These are phyloP conservation scores for Synanthedon tipuliformis DNA, from an alignment of 2,888 invertebrate genomes.

Conservation along the genomic window DNA sequence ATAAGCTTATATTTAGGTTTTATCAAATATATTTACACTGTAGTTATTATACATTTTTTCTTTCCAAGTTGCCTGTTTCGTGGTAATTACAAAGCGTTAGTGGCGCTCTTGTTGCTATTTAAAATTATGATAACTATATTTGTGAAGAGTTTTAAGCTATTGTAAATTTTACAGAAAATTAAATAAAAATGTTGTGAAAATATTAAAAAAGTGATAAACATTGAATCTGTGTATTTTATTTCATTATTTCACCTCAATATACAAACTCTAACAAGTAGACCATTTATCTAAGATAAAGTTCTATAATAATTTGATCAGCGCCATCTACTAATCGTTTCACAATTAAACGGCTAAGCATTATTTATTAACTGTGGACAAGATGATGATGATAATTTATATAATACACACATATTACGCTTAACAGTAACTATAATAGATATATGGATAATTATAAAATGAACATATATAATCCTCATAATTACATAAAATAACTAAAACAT, in stretches of 20 bases:
- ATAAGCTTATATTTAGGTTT: slow-evolving; percentile 54
- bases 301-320: no score
- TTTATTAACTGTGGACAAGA: no score
- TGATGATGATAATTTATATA: no score
- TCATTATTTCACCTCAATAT: background rate
- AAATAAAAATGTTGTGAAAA: slow-evolving; percentile 69
- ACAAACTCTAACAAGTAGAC: no score
- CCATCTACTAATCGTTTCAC: no score
- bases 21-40: slow-evolving; percentile 49
- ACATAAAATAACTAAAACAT: no score
- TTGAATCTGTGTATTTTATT: slow-evolving; percentile 45
- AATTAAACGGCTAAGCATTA: no score
- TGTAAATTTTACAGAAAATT: slow-evolving; percentile 70
- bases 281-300: no score
- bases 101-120: slow-evolving; percentile 47
- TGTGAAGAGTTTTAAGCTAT: slow-evolving; percentile 70
- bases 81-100: slow-evolving; percentile 22
- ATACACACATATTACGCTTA: no score
- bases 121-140: slow-evolving; percentile 48
- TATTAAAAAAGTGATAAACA: slow-evolving; percentile 70
- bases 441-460: no score
- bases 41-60: slow-evolving; percentile 22
- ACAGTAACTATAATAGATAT: no score
- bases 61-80: slow-evolving; percentile 58
- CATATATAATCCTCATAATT: no score